These are phyloP conservation scores for Bombus confusus DNA, from an alignment of 1,140 invertebrate species.

Conservation along the genomic window DNA sequence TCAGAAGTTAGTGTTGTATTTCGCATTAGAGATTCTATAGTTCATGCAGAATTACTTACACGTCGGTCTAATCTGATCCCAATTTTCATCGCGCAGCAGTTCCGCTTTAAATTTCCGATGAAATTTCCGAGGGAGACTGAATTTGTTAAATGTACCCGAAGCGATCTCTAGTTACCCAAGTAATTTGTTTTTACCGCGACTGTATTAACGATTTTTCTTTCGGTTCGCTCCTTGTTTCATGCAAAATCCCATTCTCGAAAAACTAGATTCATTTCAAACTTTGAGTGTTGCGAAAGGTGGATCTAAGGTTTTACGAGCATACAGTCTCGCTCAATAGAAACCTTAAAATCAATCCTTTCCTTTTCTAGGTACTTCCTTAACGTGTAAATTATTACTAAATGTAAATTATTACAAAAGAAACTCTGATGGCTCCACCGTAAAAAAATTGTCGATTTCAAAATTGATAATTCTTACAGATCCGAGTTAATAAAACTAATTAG, in stretches of 20 bases:
- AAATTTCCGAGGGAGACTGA: not conserved
- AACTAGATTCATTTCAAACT: no score
- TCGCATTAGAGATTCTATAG: conserved; percentile 6
- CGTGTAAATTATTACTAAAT: no score
- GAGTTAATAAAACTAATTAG: no score
- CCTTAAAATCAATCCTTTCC: no score
- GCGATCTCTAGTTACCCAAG: not conserved
- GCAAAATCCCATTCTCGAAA: not conserved
- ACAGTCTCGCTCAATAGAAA: no score
- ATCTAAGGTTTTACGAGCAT: no score
- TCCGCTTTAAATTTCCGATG: not conserved
- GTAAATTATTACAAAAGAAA: no score
- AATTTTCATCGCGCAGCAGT: not conserved
- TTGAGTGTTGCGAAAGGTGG: no score
- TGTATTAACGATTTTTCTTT: not conserved
- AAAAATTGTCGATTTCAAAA: no score
- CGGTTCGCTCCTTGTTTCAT: not conserved
- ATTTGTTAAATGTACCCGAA: not conserved
- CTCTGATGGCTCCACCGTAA: no score
- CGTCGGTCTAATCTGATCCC: conserved; percentile 9
- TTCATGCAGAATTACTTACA: conserved; percentile 6
- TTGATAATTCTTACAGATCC: no score
- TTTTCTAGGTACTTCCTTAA: no score
- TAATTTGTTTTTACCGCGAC: not conserved
- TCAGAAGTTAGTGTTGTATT: not conserved